Evolutionary conservation across 1,140 invertebrate species (phyloP).

Genomic region (Neodiprion pinetum): DNA sequence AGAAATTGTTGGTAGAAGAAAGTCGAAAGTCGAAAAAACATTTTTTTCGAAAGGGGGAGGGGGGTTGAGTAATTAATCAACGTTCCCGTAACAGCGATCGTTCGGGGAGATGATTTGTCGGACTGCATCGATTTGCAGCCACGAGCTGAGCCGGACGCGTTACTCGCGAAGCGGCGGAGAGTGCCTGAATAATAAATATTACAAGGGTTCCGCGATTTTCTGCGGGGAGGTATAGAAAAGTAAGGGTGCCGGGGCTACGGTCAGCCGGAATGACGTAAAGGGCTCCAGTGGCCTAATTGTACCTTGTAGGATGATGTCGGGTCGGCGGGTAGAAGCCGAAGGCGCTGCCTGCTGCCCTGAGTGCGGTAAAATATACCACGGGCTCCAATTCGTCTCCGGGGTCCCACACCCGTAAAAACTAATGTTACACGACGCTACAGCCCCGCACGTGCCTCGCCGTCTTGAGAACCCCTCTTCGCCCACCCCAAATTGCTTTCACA

Average conservation of each 20-base stretch:
- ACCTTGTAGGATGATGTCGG: neutral
- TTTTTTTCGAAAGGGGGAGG: too few relatives aligned
- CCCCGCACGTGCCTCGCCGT: neutral
- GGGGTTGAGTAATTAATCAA: too few relatives aligned
- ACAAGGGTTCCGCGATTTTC: neutral
- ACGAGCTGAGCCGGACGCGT: too few relatives aligned
- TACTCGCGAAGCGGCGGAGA: too few relatives aligned
- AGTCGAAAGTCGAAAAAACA: too few relatives aligned
- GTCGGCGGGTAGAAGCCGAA: neutral
- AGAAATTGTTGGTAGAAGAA: too few relatives aligned
- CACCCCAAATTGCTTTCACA: neutral
- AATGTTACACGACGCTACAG: constrained; percentile 28
- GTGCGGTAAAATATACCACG: constrained; percentile 4
- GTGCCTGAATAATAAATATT: neutral
- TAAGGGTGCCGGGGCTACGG: neutral
- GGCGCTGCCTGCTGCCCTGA: neutral
- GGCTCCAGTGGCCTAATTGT: constrained; percentile 6
- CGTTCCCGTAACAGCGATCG: too few relatives aligned
- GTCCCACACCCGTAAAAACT: constrained; percentile 35
- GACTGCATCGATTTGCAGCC: too few relatives aligned
- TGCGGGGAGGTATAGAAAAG: neutral
- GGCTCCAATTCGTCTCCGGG: constrained; percentile 26
- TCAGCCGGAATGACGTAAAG: constrained; percentile 2
- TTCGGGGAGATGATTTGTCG: too few relatives aligned
- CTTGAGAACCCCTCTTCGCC: neutral